Conservation (phyloP, 2,888 invertebrate species). For the Ferdinandea cuprea region DNA sequence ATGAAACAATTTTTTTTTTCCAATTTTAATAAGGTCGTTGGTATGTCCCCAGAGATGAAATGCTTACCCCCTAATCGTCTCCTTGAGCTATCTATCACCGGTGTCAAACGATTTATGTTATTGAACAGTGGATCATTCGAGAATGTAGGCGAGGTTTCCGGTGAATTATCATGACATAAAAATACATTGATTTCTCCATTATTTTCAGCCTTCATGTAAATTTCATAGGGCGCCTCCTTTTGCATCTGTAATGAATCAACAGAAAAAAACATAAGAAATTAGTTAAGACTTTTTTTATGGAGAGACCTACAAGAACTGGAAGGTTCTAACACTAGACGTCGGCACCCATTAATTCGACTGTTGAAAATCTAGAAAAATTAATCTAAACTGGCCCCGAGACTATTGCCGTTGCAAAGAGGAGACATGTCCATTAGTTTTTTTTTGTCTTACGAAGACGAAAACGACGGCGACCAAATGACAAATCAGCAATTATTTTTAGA, state of each 20-base stretch:
- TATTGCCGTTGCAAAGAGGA: slow-evolving; percentile 34
- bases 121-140: slow-evolving; percentile 86
- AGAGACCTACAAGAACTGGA: slow-evolving; percentile 13
- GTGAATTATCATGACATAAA: slow-evolving; percentile 92
- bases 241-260: slow-evolving; percentile 84
- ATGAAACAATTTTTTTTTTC: slow-evolving; percentile 9
- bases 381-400: slow-evolving; percentile 48
- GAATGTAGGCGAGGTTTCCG: slow-evolving; percentile 82
- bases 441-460: slow-evolving; percentile 38
- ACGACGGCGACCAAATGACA: slow-evolving; percentile 61
- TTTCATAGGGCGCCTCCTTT: slow-evolving; percentile 88
- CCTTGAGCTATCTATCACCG: slow-evolving; percentile 84
- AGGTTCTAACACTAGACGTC: slow-evolving; percentile 18
- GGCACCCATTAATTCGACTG: slow-evolving; percentile 34
- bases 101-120: slow-evolving; percentile 85
- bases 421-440: slow-evolving; percentile 51
- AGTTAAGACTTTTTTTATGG: neutral
- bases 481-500: slow-evolving; percentile 74
- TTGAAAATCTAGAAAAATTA: slow-evolving; percentile 40
- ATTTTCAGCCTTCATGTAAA: slow-evolving; percentile 94
- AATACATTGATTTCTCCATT: slow-evolving; percentile 97
- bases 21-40: neutral
- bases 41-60: slow-evolving; percentile 1
- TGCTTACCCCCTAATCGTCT: slow-evolving; percentile 81
- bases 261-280: slow-evolving; percentile 42